These are phyloP conservation scores for Porites australiensis DNA, from an alignment of 64 coral and sea anemone species.

Conservation along the genomic window DNA sequence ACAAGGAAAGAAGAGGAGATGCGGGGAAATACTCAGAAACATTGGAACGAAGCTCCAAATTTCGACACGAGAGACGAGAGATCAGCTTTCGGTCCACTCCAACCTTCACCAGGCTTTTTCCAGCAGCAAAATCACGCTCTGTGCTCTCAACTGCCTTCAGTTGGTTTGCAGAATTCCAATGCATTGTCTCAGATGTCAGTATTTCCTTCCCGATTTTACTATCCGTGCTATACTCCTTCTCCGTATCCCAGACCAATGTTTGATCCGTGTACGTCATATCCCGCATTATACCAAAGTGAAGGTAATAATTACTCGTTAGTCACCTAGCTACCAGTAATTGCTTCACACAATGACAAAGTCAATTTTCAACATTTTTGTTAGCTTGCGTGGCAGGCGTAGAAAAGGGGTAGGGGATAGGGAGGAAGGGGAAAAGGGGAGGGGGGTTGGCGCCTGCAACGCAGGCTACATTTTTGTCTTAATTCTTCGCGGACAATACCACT, in stretches of 20 bases:
- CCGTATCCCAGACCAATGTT: conserved; percentile 36
- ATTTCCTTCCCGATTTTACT: conserved; percentile 66
- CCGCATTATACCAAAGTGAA: conserved; percentile 41
- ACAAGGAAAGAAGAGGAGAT: conserved; percentile 19
- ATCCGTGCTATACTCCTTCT: conserved; percentile 52
- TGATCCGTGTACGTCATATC: conserved; percentile 16
- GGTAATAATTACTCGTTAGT: conserved; percentile 40
- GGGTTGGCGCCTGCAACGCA: too few relatives aligned
- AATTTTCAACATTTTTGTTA: too few relatives aligned
- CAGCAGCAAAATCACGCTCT: conserved; percentile 11
- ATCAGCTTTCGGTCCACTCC: background rate
- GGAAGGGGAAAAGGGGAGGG: too few relatives aligned
- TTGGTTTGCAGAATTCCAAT: conserved; percentile 26
- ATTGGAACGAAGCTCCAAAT: conserved; percentile 20
- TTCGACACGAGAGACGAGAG: conserved; percentile 34
- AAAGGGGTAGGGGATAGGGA: too few relatives aligned
- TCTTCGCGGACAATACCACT: too few relatives aligned
- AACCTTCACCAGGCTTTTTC: background rate
- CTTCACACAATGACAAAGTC: background rate
- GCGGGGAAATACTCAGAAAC: conserved; percentile 6
- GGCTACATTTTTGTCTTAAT: too few relatives aligned
- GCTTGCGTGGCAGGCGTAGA: too few relatives aligned
- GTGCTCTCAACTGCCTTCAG: background rate
- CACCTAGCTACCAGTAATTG: background rate
- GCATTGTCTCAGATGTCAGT: conserved; percentile 44